These are phyloP conservation scores for Centrocercus urophasianus DNA, from an alignment of 2,113 vertebrate genomes.

Conservation along the genomic window DNA sequence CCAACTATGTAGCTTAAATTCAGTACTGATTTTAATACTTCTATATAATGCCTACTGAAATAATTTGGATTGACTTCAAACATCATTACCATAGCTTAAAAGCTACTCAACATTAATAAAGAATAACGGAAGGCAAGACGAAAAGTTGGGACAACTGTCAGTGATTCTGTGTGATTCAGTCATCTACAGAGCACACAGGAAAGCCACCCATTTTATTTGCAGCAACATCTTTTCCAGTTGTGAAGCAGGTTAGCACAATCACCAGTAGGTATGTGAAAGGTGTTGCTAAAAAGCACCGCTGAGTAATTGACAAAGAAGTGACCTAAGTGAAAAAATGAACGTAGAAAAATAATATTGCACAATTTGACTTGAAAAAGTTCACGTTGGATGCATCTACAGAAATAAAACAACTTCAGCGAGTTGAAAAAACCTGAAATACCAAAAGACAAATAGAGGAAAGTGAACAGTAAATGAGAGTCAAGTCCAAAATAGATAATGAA, in stretches of 20 bases:
- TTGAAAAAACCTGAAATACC: slow-evolving; percentile 61
- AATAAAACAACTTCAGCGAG: slow-evolving; percentile 62
- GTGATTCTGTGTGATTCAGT: no score
- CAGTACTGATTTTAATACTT: neutral
- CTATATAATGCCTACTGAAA: neutral
- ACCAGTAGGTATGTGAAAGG: neutral
- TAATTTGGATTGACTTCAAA: neutral
- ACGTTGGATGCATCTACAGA: slow-evolving; percentile 38
- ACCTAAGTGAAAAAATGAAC: neutral
- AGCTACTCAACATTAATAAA: slow-evolving; percentile 34
- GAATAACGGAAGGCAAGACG: slow-evolving; percentile 4
- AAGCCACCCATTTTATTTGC: slow-evolving; percentile 29
- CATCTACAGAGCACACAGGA: neutral
- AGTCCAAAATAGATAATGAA: slow-evolving; percentile 39
- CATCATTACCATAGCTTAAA: neutral
- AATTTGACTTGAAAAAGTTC: slow-evolving; percentile 60
- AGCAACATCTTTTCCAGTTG: neutral
- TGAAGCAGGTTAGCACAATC: slow-evolving; percentile 14
- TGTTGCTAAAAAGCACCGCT: slow-evolving; percentile 20
- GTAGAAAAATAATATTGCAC: slow-evolving; percentile 8
- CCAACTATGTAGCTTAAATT: neutral
- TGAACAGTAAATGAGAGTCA: slow-evolving; percentile 55
- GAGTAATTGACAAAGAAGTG: slow-evolving; percentile 12
- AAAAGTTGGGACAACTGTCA: neutral
- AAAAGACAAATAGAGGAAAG: slow-evolving; percentile 66